These are phyloP conservation scores for Planococcus citri DNA, from an alignment of 1,140 invertebrate genomes.

Conservation along the genomic window DNA sequence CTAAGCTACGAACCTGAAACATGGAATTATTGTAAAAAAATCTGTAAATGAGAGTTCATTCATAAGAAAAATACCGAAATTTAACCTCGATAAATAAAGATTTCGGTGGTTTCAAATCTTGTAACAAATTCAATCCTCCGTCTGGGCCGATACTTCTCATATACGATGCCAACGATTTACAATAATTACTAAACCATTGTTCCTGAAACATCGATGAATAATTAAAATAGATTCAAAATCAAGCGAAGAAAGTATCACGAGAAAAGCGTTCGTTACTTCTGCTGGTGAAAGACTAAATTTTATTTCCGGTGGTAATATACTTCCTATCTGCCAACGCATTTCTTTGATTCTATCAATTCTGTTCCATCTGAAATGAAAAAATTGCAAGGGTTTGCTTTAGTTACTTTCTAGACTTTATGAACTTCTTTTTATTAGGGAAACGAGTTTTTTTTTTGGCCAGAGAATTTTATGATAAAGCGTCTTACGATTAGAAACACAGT, in stretches of 20 bases:
- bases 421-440: too few species aligned
- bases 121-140: constrained; percentile 67
- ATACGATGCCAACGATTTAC: constrained; percentile 70
- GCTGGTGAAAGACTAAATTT: constrained; percentile 63
- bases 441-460: too few species aligned
- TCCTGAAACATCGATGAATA: constrained; percentile 35
- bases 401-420: too few species aligned
- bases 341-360: constrained; percentile 64
- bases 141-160: constrained; percentile 75
- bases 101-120: constrained; percentile 83
- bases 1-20: constrained; percentile 74
- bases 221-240: not conserved
- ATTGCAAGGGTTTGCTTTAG: too few species aligned
- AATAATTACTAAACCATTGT: constrained; percentile 80
- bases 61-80: not conserved
- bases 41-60: not conserved
- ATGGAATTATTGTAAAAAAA: constrained; percentile 34
- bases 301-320: constrained; percentile 73
- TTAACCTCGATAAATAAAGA: constrained; percentile 73
- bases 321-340: constrained; percentile 86
- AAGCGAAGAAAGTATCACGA: not conserved
- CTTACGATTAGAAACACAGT: too few species aligned
- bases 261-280: too few species aligned
- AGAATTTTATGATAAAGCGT: too few species aligned
- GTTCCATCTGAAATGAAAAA: constrained; percentile 44